These are phyloP conservation scores for Holotrichia oblita DNA, from an alignment of 1,140 invertebrate species.

Conservation along the genomic window DNA sequence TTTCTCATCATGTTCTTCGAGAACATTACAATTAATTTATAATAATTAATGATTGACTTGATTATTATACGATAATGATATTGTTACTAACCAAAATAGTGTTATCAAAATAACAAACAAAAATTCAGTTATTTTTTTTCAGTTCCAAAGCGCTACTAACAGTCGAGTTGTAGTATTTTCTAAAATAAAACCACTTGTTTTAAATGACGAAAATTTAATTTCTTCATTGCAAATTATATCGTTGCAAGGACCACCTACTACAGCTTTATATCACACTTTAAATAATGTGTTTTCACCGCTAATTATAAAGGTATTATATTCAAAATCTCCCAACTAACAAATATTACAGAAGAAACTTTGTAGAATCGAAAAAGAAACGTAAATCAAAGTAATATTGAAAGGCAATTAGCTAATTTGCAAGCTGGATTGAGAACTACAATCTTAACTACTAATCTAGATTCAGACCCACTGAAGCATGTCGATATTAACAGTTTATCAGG, in stretches of 20 bases:
- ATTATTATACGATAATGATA: too few relatives aligned
- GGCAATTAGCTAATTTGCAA: conserved; percentile 52
- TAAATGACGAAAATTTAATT: conserved; percentile 50
- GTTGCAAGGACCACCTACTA: conserved; percentile 54
- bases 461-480: conserved; percentile 38
- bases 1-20: too few relatives aligned
- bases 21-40: too few relatives aligned
- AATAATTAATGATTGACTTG: too few relatives aligned
- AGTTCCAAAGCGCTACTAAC: conserved; percentile 13
- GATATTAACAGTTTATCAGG: conserved; percentile 37
- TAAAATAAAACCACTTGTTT: conserved; percentile 46
- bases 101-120: too few relatives aligned
- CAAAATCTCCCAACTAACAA: too few relatives aligned
- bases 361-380: conserved; percentile 42
- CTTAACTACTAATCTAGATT: conserved; percentile 4
- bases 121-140: background rate
- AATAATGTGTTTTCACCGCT: conserved; percentile 56
- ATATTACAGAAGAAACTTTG: too few relatives aligned
- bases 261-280: conserved; percentile 56
- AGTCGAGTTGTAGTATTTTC: conserved; percentile 48
- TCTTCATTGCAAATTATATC: conserved; percentile 51
- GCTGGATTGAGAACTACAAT: conserved; percentile 50
- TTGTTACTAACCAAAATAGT: too few relatives aligned
- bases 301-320: conserved; percentile 45
- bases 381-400: conserved; percentile 46